Base-by-base conservation (phyloP, 2,888 invertebrate genomes). In the Tillus elongatus region DNA sequence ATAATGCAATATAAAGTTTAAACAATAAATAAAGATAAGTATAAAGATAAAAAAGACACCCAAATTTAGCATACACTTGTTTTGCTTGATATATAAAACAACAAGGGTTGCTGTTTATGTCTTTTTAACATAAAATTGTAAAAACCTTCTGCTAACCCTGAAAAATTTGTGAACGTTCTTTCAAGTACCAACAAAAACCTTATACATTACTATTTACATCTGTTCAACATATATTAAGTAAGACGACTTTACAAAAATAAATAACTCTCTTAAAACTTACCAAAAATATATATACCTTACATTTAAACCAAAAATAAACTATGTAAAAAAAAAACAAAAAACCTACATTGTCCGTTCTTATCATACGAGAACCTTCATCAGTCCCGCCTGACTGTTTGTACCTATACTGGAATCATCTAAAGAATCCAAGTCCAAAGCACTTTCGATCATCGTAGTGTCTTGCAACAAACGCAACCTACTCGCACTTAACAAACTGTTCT, bases 391-490 rank as follows among this genome's bases (percentile, higher is more conserved):
- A 53, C 79, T 79, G 49, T 73, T 76, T 45, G 76, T 74, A 42
- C 78, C 79, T 48, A 79, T 71, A 54, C 77, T 79, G 19, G 79
- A 75, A 46, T 81, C 82, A 57, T 87, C 87, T 49, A 88, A 70
- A 51, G 87, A 87, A 68, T 89, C 89, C 57, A 89, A 74, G 72
- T 89, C 89, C 48, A 89, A 71, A 39, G 88, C 88, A 38, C 88
- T 87, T 66, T 88, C 87, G 57, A 89, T 88, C 88, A 88, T 88
- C 35, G 88, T 88, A 40, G 87, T 87, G 69, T 88, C 86, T 61
- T 85, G 86, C 55, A 87, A 72, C 54, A 86, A 70, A 52, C 82
- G 75, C 61, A 87, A 71, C 45, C 82, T 75, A 62, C 82, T 83
- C 41, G 84, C 83, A 58, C 77, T 76, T 52, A 80, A 71, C 39